A percentile compares a stretch with the other conserved stretches of the same genome.
Conservation (phyloP, 1,140 invertebrate genomes). For the Scylla paramamosain region DNA sequence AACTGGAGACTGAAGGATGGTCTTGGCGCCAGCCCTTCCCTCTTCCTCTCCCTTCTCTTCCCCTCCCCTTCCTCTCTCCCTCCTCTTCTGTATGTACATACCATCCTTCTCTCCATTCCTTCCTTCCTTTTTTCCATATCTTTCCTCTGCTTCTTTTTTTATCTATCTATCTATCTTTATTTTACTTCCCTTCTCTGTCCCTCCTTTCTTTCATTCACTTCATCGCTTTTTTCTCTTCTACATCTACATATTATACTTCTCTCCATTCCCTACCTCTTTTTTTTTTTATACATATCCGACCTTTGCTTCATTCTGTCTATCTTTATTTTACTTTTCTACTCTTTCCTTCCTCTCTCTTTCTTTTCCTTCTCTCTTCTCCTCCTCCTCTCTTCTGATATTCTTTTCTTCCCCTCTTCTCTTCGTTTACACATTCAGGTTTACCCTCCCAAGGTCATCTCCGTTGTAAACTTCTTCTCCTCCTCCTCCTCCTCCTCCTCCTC, state of each 20-base stretch:
- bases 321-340: background rate
- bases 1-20: too few species aligned
- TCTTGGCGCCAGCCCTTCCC: too few species aligned
- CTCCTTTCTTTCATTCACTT: background rate
- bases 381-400: background rate
- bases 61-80: too few species aligned
- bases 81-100: too few species aligned
- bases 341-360: background rate
- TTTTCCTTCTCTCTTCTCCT: background rate
- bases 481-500: too few species aligned
- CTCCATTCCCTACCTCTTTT: too few species aligned
- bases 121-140: background rate
- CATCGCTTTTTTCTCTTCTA: background rate
- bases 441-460: background rate
- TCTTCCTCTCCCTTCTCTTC: too few species aligned
- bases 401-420: background rate
- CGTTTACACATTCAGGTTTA: constrained; percentile 1
- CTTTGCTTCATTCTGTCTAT: too few species aligned
- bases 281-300: too few species aligned
- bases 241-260: too few species aligned
- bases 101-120: background rate
- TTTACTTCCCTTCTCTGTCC: background rate
- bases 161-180: background rate
- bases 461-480: background rate
- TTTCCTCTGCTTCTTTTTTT: background rate